Conservation (phyloP, 2,797 vertebrate genomes). For the Chelon labrosus region DNA sequence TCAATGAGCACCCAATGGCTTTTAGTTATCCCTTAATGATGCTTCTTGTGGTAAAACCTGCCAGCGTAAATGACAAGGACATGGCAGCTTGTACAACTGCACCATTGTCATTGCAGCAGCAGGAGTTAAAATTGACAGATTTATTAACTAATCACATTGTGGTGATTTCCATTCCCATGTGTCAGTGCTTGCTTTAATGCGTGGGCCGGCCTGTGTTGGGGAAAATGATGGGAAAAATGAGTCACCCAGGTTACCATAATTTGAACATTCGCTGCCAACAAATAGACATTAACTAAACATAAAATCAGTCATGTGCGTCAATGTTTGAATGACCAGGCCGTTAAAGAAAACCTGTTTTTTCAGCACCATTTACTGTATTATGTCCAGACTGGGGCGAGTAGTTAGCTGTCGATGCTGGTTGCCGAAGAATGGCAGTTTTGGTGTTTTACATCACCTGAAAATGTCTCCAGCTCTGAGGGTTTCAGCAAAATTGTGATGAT, state of each 20-base stretch:
- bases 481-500: constrained; percentile 55
- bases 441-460: constrained; percentile 52
- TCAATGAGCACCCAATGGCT: not conserved
- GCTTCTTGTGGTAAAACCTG: constrained; percentile 2
- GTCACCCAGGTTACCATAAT: constrained; percentile 38
- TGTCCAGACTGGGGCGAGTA: not conserved
- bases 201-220: constrained; percentile 1
- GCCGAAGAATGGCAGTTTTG: not conserved
- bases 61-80: constrained; percentile 8
- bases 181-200: constrained; percentile 36
- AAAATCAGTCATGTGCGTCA: constrained; percentile 31
- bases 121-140: constrained; percentile 43
- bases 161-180: constrained; percentile 33
- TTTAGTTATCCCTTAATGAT: not conserved
- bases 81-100: constrained; percentile 37
- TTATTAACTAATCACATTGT: constrained; percentile 50
- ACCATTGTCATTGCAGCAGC: constrained; percentile 28
- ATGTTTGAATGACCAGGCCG: constrained; percentile 29
- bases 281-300: constrained; percentile 41
- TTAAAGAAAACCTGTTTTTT: constrained; percentile 3
- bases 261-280: constrained; percentile 40
- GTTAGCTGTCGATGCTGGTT: constrained; percentile 1
- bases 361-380: constrained; percentile 1
- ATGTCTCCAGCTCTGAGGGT: constrained; percentile 35
- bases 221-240: constrained; percentile 38